phyloP scores from a whole-genome alignment of 2,888 invertebrate genomes.

The Drosophila antonietae region DNA sequence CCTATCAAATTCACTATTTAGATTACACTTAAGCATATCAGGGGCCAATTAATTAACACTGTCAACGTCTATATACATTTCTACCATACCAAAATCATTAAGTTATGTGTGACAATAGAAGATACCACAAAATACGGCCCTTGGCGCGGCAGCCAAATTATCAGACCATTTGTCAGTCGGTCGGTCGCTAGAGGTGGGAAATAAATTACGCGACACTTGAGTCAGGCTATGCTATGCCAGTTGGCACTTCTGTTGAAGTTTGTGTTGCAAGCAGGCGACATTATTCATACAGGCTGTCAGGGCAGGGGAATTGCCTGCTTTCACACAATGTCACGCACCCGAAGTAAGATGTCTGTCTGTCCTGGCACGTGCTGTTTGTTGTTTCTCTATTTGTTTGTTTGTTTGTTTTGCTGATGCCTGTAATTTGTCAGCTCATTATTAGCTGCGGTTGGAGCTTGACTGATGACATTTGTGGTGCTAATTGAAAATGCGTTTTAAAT shows the following conservation, averaged over 20 bases:
- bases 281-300: slow-evolving; percentile 28
- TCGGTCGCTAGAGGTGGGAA: slow-evolving; percentile 27
- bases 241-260: slow-evolving; percentile 34
- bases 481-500: slow-evolving; percentile 38
- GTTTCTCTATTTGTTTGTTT: slow-evolving; percentile 18
- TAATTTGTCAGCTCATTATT: slow-evolving; percentile 49
- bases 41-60: neutral
- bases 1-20: neutral
- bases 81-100: neutral
- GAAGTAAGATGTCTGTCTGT: slow-evolving; percentile 44
- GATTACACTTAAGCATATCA: neutral
- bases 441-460: slow-evolving; percentile 21
- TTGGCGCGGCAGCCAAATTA: slow-evolving; percentile 36
- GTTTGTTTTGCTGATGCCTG: slow-evolving; percentile 32
- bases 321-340: slow-evolving; percentile 48
- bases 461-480: slow-evolving; percentile 35
- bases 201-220: slow-evolving; percentile 48
- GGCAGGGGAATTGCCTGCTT: slow-evolving; percentile 40
- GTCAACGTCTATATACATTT: slow-evolving; percentile 3
- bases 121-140: neutral
- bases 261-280: slow-evolving; percentile 26
- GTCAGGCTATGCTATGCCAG: slow-evolving; percentile 22
- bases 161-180: slow-evolving; percentile 41
- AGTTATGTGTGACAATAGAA: slow-evolving; percentile 13
- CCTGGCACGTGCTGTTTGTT: slow-evolving; percentile 29